These are phyloP conservation scores for Eristalis tenax DNA, from an alignment of 2,888 invertebrate genomes.

Conservation along the genomic window DNA sequence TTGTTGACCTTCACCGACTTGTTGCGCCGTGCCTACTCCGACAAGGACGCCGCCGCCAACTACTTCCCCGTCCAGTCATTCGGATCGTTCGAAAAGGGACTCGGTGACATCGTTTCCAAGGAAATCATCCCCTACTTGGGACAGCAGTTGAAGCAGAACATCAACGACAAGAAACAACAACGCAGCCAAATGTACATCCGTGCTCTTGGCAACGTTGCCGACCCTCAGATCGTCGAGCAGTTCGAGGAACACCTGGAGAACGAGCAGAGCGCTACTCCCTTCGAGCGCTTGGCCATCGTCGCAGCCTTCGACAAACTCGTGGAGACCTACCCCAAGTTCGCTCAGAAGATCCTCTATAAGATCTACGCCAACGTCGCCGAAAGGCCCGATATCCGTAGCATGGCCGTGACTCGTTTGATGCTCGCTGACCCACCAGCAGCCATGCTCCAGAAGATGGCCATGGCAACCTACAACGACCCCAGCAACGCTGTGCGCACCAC, in stretches of 20 bases:
- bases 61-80: slow-evolving; percentile 86
- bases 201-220: slow-evolving; percentile 86
- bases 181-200: slow-evolving; percentile 85
- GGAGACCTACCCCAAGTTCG: slow-evolving; percentile 82
- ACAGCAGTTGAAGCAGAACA: slow-evolving; percentile 82
- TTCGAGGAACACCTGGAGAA: slow-evolving; percentile 88
- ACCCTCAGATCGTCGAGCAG: slow-evolving; percentile 84
- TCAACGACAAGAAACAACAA: slow-evolving; percentile 83
- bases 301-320: slow-evolving; percentile 83
- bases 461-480: slow-evolving; percentile 85
- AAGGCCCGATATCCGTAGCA: slow-evolving; percentile 85
- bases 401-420: slow-evolving; percentile 85
- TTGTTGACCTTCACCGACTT: slow-evolving; percentile 84
- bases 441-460: slow-evolving; percentile 88
- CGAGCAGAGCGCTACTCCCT: slow-evolving; percentile 82
- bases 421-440: slow-evolving; percentile 83
- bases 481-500: slow-evolving; percentile 85
- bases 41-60: slow-evolving; percentile 83
- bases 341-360: slow-evolving; percentile 84
- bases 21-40: slow-evolving; percentile 84
- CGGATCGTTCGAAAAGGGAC: slow-evolving; percentile 83
- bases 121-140: slow-evolving; percentile 85
- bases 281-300: slow-evolving; percentile 86
- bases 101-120: slow-evolving; percentile 82
- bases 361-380: slow-evolving; percentile 86